Evolutionary conservation across 1,140 invertebrate species (phyloP), one percentile per base, ranked within the genome.

Genomic region (Hyles euphorbiae): DNA sequence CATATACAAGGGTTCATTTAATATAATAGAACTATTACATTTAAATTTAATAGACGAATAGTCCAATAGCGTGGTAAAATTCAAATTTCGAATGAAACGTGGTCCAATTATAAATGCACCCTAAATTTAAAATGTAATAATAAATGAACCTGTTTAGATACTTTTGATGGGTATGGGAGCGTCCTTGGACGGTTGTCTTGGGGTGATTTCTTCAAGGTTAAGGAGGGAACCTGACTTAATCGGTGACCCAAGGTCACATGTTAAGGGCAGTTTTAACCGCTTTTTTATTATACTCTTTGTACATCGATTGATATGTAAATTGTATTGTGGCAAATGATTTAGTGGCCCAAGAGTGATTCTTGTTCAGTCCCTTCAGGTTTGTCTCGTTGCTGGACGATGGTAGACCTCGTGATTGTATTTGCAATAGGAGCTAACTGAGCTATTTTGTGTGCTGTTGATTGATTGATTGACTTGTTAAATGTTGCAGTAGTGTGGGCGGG

Each of bases 11-110:
- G 7, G 11, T 46, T 48, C 54, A 46, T 47, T 56, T 34, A 47
- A 53, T 34, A 46, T 59, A 43, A 52, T 45, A 51, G 40, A 43
- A 40, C 8, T 48, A 47, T 48, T 1, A 58, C 43, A 58, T 59
- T 53, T 53, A 59, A 59, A 59, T 52, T n/a, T 22, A 47, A 47
- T 9, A 40, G 5, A 5, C 5, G 9, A 33, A 22, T 52, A 52
- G 50, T 33, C 50, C 50, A 52, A 52, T 52, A 52, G 33, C 33
- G 7, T 9, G 34, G 10, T 3, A n/a, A 1, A 2, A 32, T 50
- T 32, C 32, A 50, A 33, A 50, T 22, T 50, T 9, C 9, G 32
- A 52, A 6, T 10, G 32, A 22, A 34, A 11, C 33, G 34, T 32
- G 10, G 10, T 34, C 50, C 3, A 3, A 52, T 52, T 52, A 52